These are phyloP conservation scores for Pogonocherus hispidulus DNA, from an alignment of 2,888 invertebrate species.

Conservation along the genomic window DNA sequence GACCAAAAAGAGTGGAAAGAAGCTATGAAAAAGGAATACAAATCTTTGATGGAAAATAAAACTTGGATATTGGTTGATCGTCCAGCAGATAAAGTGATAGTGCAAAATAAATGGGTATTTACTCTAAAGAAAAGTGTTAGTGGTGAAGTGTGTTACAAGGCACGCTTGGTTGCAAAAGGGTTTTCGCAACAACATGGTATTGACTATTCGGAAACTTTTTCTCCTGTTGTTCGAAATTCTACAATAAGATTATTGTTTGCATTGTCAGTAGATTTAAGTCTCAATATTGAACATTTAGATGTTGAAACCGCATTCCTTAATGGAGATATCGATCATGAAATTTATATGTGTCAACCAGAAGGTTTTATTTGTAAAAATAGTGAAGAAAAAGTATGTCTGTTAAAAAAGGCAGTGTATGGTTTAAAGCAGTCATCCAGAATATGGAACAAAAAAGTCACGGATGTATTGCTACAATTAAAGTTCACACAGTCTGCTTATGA, in stretches of 20 bases:
- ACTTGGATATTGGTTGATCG: constrained; percentile 56
- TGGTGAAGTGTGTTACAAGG: constrained; percentile 42
- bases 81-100: constrained; percentile 40
- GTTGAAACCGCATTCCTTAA: constrained; percentile 16
- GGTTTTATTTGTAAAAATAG: neutral
- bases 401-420: constrained; percentile 33
- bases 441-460: constrained; percentile 23
- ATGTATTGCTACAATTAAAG: neutral
- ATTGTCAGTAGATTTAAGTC: neutral
- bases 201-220: constrained; percentile 48
- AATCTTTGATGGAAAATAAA: constrained; percentile 52
- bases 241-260: neutral
- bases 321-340: constrained; percentile 28
- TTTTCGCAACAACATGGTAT: constrained; percentile 45
- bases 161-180: constrained; percentile 50
- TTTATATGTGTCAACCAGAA: constrained; percentile 33
- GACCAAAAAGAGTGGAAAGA: constrained; percentile 46
- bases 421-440: constrained; percentile 29
- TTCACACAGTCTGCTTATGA: constrained; percentile 7
- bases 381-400: constrained; percentile 18
- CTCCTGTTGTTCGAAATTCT: neutral
- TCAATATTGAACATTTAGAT: neutral
- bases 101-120: constrained; percentile 57
- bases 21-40: constrained; percentile 53
- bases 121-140: constrained; percentile 48